Conservation (phyloP, 2,113 vertebrate species). For the Albula goreensis region DNA sequence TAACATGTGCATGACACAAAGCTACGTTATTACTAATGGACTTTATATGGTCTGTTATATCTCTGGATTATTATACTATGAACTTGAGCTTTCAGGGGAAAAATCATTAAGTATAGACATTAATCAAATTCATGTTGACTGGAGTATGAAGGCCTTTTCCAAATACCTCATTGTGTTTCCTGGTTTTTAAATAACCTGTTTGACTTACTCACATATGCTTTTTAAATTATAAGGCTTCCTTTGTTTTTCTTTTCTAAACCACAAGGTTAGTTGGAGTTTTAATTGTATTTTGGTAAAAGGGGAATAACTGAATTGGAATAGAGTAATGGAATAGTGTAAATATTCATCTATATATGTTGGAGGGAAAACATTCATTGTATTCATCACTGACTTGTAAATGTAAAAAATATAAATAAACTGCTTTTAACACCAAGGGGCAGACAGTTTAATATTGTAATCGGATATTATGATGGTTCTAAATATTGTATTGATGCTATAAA, state of each 20-base stretch:
- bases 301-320: slow-evolving; percentile 2
- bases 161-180: slow-evolving; percentile 62
- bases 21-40: slow-evolving; percentile 55
- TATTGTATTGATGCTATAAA: background rate
- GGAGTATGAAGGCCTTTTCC: slow-evolving; percentile 51
- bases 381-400: background rate
- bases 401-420: background rate
- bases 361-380: slow-evolving; percentile 19
- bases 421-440: background rate
- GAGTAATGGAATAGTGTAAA: background rate
- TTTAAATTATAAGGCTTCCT: slow-evolving; percentile 43
- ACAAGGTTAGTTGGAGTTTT: slow-evolving; percentile 9
- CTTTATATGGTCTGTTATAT: slow-evolving; percentile 44
- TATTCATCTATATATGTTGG: slow-evolving; percentile 22
- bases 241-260: slow-evolving; percentile 37
- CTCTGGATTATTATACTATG: slow-evolving; percentile 36
- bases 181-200: slow-evolving; percentile 44
- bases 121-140: slow-evolving; percentile 42
- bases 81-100: slow-evolving; percentile 34
- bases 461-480: background rate
- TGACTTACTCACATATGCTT: slow-evolving; percentile 56
- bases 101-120: slow-evolving; percentile 8
- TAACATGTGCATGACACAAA: slow-evolving; percentile 55
- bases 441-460: too few species aligned
- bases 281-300: slow-evolving; percentile 37